Conservation (phyloP, 2,888 invertebrate genomes). For the Pseudeuparius sepicola region DNA sequence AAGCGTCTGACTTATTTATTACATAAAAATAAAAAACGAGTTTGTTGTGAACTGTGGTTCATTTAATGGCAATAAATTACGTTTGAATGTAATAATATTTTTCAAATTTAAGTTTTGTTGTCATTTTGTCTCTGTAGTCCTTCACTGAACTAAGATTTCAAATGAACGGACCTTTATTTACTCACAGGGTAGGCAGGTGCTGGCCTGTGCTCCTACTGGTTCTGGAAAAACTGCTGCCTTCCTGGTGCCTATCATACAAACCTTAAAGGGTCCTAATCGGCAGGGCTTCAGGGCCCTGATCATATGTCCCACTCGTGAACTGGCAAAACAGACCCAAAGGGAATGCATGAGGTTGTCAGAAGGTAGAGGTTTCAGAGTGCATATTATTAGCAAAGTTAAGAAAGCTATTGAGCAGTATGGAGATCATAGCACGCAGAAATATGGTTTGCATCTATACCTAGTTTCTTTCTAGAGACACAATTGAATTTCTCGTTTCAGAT, state of each 20-base stretch:
- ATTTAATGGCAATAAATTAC: too few species aligned
- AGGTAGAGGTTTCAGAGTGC: slow-evolving; percentile 60
- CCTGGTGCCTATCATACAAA: slow-evolving; percentile 76
- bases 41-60: too few species aligned
- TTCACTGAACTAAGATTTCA: too few species aligned
- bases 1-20: too few species aligned
- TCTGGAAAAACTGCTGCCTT: slow-evolving; percentile 97
- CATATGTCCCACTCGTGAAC: slow-evolving; percentile 86
- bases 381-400: slow-evolving; percentile 70
- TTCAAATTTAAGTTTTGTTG: too few species aligned
- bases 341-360: slow-evolving; percentile 71
- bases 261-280: slow-evolving; percentile 56
- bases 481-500: slow-evolving; percentile 45
- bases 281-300: slow-evolving; percentile 79
- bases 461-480: too few species aligned
- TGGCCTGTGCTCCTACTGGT: slow-evolving; percentile 95
- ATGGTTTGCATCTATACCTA: slow-evolving; percentile 53
- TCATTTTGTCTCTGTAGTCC: too few species aligned
- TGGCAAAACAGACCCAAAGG: slow-evolving; percentile 82
- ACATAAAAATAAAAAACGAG: too few species aligned
- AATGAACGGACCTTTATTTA: too few species aligned
- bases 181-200: slow-evolving; percentile 61
- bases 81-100: too few species aligned
- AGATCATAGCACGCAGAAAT: slow-evolving; percentile 63
- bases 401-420: slow-evolving; percentile 64